These are phyloP conservation scores for Hetaerina titia DNA, from an alignment of 2,888 invertebrate genomes.

Conservation along the genomic window DNA sequence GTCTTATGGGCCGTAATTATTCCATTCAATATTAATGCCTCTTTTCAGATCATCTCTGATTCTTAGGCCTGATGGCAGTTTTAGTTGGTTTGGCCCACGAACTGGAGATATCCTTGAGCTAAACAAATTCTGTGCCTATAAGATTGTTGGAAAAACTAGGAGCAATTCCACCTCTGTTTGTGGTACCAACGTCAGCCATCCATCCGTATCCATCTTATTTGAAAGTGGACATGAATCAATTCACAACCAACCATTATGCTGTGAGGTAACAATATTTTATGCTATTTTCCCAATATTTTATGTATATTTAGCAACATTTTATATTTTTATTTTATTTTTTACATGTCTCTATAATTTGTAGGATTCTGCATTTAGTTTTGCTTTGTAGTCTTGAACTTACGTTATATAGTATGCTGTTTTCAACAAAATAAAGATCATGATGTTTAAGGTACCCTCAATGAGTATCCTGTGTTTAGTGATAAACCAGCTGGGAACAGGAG, in stretches of 20 bases:
- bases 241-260: conserved; percentile 39
- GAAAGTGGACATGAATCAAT: conserved; percentile 37
- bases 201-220: conserved; percentile 42
- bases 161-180: neutral
- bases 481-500: no score
- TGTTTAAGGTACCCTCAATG: no score
- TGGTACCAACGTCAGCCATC: neutral
- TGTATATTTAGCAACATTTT: no score
- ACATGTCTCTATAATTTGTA: no score
- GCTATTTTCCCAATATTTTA: neutral
- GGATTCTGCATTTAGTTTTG: no score
- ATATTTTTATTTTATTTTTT: no score
- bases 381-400: neutral
- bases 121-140: conserved; percentile 48
- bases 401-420: neutral
- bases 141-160: neutral
- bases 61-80: conserved; percentile 30
- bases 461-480: no score
- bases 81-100: conserved; percentile 47
- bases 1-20: no score
- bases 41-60: conserved; percentile 28
- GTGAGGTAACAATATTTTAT: conserved; percentile 24
- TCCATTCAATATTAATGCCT: neutral
- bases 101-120: conserved; percentile 11
- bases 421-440: no score